Evolutionary conservation across 2,888 invertebrate species (phyloP), one percentile per base, ranked within the genome.

Genomic region (Brachypterus glaber): DNA sequence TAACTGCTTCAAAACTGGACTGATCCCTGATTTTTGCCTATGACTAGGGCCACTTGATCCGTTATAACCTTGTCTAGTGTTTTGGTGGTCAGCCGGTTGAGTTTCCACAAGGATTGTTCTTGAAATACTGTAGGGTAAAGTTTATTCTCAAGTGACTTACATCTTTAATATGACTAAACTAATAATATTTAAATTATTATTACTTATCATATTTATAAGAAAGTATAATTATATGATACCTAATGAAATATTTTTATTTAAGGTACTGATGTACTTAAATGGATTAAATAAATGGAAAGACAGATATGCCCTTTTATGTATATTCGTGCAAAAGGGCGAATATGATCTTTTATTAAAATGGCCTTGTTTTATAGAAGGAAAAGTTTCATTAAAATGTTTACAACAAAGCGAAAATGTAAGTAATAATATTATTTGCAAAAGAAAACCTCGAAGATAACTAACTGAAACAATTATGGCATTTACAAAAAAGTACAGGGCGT

Each of bases 231-330:
- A 21, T 21, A 21, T 7, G 9, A 9, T 21, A 7, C 21, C 21
- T 21, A 9, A 17, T 40, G 32, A 17, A 14, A 35, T 25, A 39
- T 36, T 35, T 34, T 41, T 38, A n/a, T 48, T 55, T 25, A 54
- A 82, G 81, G 67, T 82, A 15, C 76, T 83, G 50, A 59, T 82
- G 2, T 74, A 76, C 55, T 60, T 84, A 16, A 84, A 85, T 58
- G 85, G 85, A 4, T 72, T 79, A 33, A 82, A 83, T 21, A 80
- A 79, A 44, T 84, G 84, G 84, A 79, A 74, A 53, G 82, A 80
- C 1, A 71, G 84, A 0, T 79, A 85, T 55, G 60, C 82, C 33
- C 77, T 83, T 27, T 74, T 79, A 5, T 79, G 79, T 1, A 66
- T 84, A 27, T 74, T 78, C 30, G 73, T 82, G 1, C 67, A 82